These are phyloP conservation scores for Acrobasis repandana DNA, from an alignment of 2,888 invertebrate species.

Conservation along the genomic window DNA sequence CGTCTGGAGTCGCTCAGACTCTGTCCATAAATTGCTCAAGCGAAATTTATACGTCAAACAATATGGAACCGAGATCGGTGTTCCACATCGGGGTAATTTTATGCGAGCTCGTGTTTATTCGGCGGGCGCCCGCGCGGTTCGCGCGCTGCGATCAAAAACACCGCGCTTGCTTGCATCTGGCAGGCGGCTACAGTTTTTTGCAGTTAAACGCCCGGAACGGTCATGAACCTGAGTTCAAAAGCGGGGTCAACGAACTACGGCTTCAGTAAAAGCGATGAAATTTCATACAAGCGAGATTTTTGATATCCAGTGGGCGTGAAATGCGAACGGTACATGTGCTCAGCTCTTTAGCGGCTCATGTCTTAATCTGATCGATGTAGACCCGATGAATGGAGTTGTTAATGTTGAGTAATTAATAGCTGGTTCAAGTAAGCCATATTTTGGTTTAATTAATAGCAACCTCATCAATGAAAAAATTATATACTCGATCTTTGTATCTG, in stretches of 20 bases:
- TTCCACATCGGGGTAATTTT: constrained; percentile 28
- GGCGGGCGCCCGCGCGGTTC: constrained; percentile 20
- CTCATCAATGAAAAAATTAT: too few species aligned
- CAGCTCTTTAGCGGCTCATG: constrained; percentile 20
- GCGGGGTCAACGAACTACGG: constrained; percentile 55
- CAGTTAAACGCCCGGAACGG: constrained; percentile 57
- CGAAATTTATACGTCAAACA: constrained; percentile 45
- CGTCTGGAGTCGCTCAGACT: constrained; percentile 26
- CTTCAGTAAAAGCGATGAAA: constrained; percentile 61
- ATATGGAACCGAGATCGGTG: constrained; percentile 33
- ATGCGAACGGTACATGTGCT: constrained; percentile 36
- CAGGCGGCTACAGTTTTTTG: constrained; percentile 40
- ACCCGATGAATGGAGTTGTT: constrained; percentile 8
- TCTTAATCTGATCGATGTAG: constrained; percentile 13
- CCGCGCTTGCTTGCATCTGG: constrained; percentile 44
- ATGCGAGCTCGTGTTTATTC: constrained; percentile 31
- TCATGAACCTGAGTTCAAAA: constrained; percentile 62
- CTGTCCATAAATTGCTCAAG: constrained; percentile 42
- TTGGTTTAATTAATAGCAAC: neutral
- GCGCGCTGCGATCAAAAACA: constrained; percentile 39
- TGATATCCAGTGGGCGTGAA: constrained; percentile 57
- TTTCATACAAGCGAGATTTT: constrained; percentile 56
- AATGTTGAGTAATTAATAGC: neutral
- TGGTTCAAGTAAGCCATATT: neutral
- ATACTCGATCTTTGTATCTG: too few species aligned